Evolutionary conservation across 2,888 invertebrate genomes (phyloP).

Genomic region (Leucophora obtusa): DNA sequence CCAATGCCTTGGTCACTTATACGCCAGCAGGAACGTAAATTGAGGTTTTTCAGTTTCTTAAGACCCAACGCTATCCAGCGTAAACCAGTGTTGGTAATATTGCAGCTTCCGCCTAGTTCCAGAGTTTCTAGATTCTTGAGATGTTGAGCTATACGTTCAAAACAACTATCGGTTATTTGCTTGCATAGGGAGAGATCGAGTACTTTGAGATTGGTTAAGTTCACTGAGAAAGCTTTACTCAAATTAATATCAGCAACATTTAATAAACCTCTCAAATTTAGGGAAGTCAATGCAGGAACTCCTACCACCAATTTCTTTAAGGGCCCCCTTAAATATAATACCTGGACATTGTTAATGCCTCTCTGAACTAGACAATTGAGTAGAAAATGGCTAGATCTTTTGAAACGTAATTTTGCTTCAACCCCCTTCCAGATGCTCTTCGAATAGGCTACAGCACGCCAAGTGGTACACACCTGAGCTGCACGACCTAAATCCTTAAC

Average conservation of each 20-base stretch:
- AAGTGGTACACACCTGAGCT: constrained; percentile 92
- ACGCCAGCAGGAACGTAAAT: constrained; percentile 94
- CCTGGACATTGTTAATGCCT: constrained; percentile 93
- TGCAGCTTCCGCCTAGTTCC: constrained; percentile 94
- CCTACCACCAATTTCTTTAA: constrained; percentile 91
- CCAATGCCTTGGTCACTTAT: constrained; percentile 94
- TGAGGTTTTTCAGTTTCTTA: constrained; percentile 89
- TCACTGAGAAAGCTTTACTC: constrained; percentile 88
- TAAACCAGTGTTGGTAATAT: constrained; percentile 93
- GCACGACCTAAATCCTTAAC: constrained; percentile 93
- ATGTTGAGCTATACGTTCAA: constrained; percentile 90
- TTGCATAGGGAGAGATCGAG: constrained; percentile 95
- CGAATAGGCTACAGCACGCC: constrained; percentile 95
- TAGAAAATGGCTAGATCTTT: constrained; percentile 89
- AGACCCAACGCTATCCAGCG: constrained; percentile 92
- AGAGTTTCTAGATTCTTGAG: constrained; percentile 91
- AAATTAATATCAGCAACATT: constrained; percentile 93
- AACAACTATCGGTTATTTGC: constrained; percentile 94
- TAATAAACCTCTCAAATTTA: constrained; percentile 95
- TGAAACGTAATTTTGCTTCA: constrained; percentile 92
- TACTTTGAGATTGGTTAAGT: constrained; percentile 87
- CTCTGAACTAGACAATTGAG: constrained; percentile 91
- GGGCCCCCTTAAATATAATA: constrained; percentile 89
- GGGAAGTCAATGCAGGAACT: constrained; percentile 90
- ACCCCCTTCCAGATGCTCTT: constrained; percentile 96